These are phyloP conservation scores for Typhlomys cinereus DNA, from an alignment of 2,113 vertebrate genomes.

Conservation along the genomic window DNA sequence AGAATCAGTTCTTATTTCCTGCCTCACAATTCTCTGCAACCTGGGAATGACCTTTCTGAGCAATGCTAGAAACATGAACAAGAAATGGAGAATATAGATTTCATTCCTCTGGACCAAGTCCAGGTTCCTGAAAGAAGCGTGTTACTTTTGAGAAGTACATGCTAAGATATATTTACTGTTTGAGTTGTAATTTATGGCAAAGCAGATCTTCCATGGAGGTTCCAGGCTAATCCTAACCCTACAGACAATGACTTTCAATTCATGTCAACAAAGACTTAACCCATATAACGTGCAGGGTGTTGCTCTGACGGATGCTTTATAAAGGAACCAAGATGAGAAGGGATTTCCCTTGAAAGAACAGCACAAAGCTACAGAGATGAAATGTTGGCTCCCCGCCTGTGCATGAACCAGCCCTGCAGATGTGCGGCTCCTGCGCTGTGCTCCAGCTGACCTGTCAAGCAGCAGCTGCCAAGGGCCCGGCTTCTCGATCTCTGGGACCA, in stretches of 20 bases:
- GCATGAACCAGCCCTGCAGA: neutral
- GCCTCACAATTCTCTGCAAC: neutral
- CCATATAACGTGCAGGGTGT: too few species aligned
- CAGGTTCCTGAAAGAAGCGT: neutral
- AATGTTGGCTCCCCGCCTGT: neutral
- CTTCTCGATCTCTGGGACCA: neutral
- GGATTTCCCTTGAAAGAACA: neutral
- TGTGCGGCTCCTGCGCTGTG: rapidly evolving
- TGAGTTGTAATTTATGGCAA: neutral
- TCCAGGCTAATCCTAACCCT: neutral
- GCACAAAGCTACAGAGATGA: neutral
- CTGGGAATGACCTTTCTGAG: conserved; percentile 5
- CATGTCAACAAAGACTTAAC: neutral
- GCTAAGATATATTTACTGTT: neutral
- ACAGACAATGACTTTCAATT: neutral
- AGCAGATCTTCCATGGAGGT: neutral
- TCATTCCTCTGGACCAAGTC: neutral
- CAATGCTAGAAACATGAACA: neutral
- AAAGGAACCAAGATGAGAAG: neutral
- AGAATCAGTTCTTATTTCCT: conserved; percentile 25
- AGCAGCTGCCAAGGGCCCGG: neutral
- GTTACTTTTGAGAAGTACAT: neutral
- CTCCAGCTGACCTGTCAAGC: neutral
- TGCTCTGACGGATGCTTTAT: neutral
- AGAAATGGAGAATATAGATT: conserved; percentile 25